phyloP scores from a whole-genome alignment of 2,888 invertebrate genomes.

The Melolontha melolontha region DNA sequence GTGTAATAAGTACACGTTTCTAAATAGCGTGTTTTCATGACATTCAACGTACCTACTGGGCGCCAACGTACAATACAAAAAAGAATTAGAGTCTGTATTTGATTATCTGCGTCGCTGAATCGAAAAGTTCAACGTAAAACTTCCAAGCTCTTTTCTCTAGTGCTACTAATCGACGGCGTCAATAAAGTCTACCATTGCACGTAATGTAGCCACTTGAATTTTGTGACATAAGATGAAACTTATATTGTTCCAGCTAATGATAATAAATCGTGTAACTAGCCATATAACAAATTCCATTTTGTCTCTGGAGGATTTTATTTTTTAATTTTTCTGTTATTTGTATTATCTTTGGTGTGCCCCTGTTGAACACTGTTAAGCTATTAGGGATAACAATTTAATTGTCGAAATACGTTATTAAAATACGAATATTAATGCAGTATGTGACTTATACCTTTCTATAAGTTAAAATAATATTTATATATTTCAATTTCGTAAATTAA shows the following conservation, averaged over 20 bases:
- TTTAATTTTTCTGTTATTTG: too few relatives aligned
- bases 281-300: constrained; percentile 6
- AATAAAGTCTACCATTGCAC: constrained; percentile 21
- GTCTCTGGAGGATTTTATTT: background rate
- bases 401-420: too few relatives aligned
- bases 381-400: too few relatives aligned
- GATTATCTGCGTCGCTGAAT: constrained; percentile 37
- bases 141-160: constrained; percentile 3
- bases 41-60: constrained; percentile 13
- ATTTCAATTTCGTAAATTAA: too few relatives aligned
- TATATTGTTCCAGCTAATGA: constrained; percentile 16
- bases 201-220: constrained; percentile 21
- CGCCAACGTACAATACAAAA: constrained; percentile 12
- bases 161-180: constrained; percentile 24
- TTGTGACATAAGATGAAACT: constrained; percentile 19
- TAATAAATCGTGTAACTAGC: constrained; percentile 16
- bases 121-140: constrained; percentile 31
- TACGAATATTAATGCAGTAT: too few relatives aligned
- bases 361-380: too few relatives aligned
- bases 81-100: constrained; percentile 27
- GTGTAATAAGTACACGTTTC: constrained; percentile 25
- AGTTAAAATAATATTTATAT: too few relatives aligned
- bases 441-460: too few relatives aligned
- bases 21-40: constrained; percentile 21
- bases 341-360: too few relatives aligned